phyloP scores from a whole-genome alignment of 1,140 invertebrate genomes.

The Sitophilus oryzae region DNA sequence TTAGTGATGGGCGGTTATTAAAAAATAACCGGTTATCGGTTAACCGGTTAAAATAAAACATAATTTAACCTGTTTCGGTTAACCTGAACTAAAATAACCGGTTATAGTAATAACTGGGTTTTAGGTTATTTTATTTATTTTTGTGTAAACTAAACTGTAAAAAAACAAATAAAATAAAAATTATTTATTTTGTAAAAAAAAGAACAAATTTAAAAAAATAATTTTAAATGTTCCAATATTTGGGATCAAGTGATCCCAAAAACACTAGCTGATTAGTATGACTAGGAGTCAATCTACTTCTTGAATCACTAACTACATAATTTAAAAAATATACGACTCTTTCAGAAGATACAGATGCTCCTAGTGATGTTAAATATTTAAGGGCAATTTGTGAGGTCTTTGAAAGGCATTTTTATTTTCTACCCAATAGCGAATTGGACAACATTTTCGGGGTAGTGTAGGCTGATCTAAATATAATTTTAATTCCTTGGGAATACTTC shows the following conservation, averaged over 20 bases:
- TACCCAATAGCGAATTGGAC: slow-evolving; percentile 9
- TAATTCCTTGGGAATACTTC: background rate
- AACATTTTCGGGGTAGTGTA: background rate
- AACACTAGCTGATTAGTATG: slow-evolving; percentile 3
- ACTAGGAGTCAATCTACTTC: slow-evolving; percentile 6
- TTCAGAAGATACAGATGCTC: slow-evolving; percentile 6
- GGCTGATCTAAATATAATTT: slow-evolving; percentile 9
- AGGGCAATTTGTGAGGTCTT: slow-evolving; percentile 2
- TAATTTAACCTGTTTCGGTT: too few relatives aligned
- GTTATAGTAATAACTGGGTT: too few relatives aligned
- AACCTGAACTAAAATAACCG: too few relatives aligned
- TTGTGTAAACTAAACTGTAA: too few relatives aligned
- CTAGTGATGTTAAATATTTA: slow-evolving; percentile 7
- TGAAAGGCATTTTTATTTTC: slow-evolving; percentile 4
- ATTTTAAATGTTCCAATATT: slow-evolving; percentile 4
- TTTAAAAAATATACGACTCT: slow-evolving; percentile 1
- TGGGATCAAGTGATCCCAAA: background rate
- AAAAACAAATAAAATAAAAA: too few relatives aligned
- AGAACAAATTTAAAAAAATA: too few relatives aligned
- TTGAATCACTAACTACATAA: background rate
- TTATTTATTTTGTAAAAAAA: too few relatives aligned
- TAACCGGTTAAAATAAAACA: too few relatives aligned
- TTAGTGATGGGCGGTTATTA: too few relatives aligned
- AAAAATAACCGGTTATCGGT: too few relatives aligned
- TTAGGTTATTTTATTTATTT: too few relatives aligned